Evolutionary conservation across 2,888 invertebrate species (phyloP).

Genomic region (Harpalus rubripes): DNA sequence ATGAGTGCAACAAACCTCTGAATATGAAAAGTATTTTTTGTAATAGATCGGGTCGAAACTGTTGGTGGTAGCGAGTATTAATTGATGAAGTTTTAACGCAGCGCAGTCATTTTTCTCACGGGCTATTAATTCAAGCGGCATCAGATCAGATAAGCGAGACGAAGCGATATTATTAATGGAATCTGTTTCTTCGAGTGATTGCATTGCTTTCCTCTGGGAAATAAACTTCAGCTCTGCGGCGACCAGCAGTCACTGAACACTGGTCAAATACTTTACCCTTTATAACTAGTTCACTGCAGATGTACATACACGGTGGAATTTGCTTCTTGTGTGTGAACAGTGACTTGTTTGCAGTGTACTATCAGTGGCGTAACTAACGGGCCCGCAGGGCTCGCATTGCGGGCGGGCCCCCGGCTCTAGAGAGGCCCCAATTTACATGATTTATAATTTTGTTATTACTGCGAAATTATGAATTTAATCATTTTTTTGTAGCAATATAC

Average conservation of each 20-base stretch:
- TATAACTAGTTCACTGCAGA: background rate
- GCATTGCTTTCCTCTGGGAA: slow-evolving; percentile 42
- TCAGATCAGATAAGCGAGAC: slow-evolving; percentile 52
- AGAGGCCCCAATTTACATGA: no score
- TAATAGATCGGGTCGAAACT: background rate
- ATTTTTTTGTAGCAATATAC: no score
- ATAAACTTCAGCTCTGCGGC: slow-evolving; percentile 40
- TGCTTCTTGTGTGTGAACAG: background rate
- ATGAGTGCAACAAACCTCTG: slow-evolving; percentile 24
- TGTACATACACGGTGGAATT: background rate
- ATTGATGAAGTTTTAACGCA: slow-evolving; percentile 39
- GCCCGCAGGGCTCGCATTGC: no score
- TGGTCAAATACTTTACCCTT: background rate
- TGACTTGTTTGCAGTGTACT: background rate
- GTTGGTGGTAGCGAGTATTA: slow-evolving; percentile 1
- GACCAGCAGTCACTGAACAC: background rate
- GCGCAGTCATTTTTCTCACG: slow-evolving; percentile 59
- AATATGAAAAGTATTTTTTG: slow-evolving; percentile 8
- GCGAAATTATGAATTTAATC: no score
- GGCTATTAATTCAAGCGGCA: slow-evolving; percentile 53
- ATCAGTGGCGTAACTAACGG: no score
- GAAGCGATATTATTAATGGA: slow-evolving; percentile 62
- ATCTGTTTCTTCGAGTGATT: slow-evolving; percentile 59
- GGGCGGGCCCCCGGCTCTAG: no score
- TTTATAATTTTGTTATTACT: no score